Percentiles rank a stretch among this genome's conserved stretches.
Conservation (phyloP, 2,113 vertebrate genomes). For the Coreoperca whiteheadi region DNA sequence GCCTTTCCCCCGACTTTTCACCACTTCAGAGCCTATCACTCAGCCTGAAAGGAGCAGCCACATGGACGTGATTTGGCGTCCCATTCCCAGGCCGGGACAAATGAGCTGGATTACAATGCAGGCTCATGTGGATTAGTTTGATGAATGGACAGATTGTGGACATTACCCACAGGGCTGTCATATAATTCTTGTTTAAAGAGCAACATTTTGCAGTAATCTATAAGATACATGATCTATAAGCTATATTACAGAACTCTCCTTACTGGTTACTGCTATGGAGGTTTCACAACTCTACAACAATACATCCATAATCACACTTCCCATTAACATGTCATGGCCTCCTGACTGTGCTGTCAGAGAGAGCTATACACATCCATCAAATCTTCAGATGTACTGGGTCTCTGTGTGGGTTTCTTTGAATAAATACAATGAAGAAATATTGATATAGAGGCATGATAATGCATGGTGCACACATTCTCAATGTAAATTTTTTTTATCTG, state of each 20-base stretch:
- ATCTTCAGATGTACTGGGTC: not conserved
- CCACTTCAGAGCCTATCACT: conserved; percentile 49
- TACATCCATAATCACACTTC: conserved; percentile 14
- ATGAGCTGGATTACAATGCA: conserved; percentile 40
- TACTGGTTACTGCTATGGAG: not conserved
- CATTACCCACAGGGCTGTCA: conserved; percentile 3
- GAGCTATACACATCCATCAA: not conserved
- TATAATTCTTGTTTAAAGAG: conserved; percentile 21
- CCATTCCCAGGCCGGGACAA: conserved; percentile 2
- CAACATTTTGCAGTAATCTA: conserved; percentile 8
- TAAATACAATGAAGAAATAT: not conserved
- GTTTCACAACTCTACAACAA: not conserved
- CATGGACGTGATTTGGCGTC: conserved; percentile 36
- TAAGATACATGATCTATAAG: not conserved
- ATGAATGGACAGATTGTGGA: conserved; percentile 44
- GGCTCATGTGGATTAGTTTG: conserved; percentile 45
- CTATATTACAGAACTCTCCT: not conserved
- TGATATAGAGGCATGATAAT: no score
- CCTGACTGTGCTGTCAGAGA: not conserved
- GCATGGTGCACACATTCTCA: not conserved
- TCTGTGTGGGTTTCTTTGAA: not conserved
- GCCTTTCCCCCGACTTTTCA: not conserved
- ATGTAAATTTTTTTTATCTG: not conserved
- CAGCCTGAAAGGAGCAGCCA: conserved; percentile 50
- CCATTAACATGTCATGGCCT: not conserved